phyloP scores from a whole-genome alignment of 1,140 invertebrate species.

The Phortica variegata region DNA sequence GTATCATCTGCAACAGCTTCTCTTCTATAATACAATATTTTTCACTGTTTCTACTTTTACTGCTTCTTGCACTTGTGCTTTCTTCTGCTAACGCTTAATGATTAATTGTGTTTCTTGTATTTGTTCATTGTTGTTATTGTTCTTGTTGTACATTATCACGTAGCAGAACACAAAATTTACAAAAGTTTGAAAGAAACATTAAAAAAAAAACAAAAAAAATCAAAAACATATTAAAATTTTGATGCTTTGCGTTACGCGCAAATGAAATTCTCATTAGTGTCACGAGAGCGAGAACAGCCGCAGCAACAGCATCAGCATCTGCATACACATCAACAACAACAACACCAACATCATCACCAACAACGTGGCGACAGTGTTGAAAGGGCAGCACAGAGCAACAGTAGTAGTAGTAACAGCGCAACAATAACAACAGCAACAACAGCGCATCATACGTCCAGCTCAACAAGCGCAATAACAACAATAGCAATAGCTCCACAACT shows the following conservation, averaged over 20 bases:
- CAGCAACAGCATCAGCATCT: not conserved
- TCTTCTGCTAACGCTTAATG: not conserved
- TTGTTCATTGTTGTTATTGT: constrained; percentile 6
- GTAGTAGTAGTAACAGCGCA: not conserved
- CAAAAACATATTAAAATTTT: constrained; percentile 28
- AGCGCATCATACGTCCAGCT: constrained; percentile 4
- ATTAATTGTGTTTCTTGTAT: not conserved
- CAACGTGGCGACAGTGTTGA: too few species aligned
- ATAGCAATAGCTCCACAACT: constrained; percentile 8
- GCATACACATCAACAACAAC: not conserved
- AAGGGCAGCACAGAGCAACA: constrained; percentile 7
- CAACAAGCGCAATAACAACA: constrained; percentile 18
- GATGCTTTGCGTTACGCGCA: constrained; percentile 29
- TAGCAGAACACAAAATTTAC: constrained; percentile 8
- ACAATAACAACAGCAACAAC: not conserved
- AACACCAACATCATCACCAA: constrained; percentile 5
- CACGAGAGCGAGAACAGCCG: constrained; percentile 36
- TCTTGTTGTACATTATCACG: constrained; percentile 18
- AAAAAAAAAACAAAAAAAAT: constrained; percentile 20
- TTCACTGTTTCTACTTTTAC: constrained; percentile 1
- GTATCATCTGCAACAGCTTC: too few species aligned
- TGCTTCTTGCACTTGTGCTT: constrained; percentile 1
- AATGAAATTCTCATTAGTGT: constrained; percentile 46
- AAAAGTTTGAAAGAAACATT: too few species aligned
- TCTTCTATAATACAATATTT: too few species aligned